Base-by-base conservation (phyloP, 2,888 invertebrate species). In the Lepidocyrtinus sp. region DNA sequence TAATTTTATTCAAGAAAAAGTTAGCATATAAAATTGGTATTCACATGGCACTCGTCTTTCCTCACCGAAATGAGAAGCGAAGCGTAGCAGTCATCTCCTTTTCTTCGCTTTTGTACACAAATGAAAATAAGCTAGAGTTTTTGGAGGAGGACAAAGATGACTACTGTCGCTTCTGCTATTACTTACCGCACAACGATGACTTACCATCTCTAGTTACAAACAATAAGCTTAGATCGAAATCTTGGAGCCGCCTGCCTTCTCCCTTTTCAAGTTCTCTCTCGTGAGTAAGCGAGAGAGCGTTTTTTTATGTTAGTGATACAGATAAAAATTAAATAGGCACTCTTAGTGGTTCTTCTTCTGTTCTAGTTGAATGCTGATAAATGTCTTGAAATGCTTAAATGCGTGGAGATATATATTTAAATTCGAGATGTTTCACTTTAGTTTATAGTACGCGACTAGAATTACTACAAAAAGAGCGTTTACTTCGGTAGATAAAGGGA, bases 1-100 rank as follows among this genome's bases (percentile, higher is more conserved):
- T 75, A 76, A 76, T 70, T 76, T 70, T 70, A 76, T 70, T 76
- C 70, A 76, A 69, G 63, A 62, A 70, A 70, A 76, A 76, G 70
- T 76, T 70, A 70, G 76, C 76, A 65, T 64, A 70, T 76, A 55
- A 76, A 76, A 65, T 76, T 76, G 70, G 62, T 70, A 76, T 76
- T 76, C 75, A 75, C 69, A 26, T 46, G 62, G 45, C 69, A 69
- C 69, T 24, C 50, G 69, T 50, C 69, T 75, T 69, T 68, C 27
- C 36, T 36, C 36, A 12, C 75, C 50, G 67, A 36, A 36, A 36
- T 62, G 75, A 63, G 46, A 75, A 75, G 27, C 68, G 27, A 68
- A 59, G 74, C 65, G 71, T 71, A 71, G 36, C 26, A 63, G 21
- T 63, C 24, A 63, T 45, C 73, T 46, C 26, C 61, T 45, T 19